These are phyloP conservation scores for Pangasianodon hypophthalmus DNA, from an alignment of 2,113 vertebrate species.

Conservation along the genomic window DNA sequence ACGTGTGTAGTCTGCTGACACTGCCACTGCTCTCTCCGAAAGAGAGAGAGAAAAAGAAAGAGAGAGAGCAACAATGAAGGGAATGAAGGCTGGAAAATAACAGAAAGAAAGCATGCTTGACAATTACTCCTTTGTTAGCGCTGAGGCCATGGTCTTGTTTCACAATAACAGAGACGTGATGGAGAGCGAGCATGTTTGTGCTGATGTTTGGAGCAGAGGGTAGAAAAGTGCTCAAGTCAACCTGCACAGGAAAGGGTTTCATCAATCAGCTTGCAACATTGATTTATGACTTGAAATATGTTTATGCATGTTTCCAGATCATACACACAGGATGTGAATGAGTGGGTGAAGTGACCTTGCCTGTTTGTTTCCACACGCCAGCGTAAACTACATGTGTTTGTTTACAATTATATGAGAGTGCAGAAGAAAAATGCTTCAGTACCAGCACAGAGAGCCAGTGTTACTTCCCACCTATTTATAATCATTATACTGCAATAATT, in stretches of 20 bases:
- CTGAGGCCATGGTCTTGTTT: slow-evolving; percentile 43
- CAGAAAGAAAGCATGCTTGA: slow-evolving; percentile 39
- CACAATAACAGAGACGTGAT: slow-evolving; percentile 53
- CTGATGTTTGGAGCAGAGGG: slow-evolving; percentile 38
- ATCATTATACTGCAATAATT: slow-evolving; percentile 39
- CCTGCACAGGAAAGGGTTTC: slow-evolving; percentile 33
- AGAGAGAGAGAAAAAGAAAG: slow-evolving; percentile 14
- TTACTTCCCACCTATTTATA: slow-evolving; percentile 20
- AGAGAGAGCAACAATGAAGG: slow-evolving; percentile 23
- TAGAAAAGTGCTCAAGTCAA: slow-evolving; percentile 42
- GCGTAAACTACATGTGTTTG: not conserved
- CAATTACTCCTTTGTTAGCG: slow-evolving; percentile 55
- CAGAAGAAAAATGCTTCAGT: slow-evolving; percentile 19
- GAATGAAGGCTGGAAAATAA: slow-evolving; percentile 17
- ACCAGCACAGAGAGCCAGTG: slow-evolving; percentile 20
- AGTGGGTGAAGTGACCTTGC: not conserved
- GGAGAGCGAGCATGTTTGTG: slow-evolving; percentile 25
- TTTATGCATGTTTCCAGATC: slow-evolving; percentile 1
- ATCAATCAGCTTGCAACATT: slow-evolving; percentile 45
- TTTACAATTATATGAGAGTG: not conserved
- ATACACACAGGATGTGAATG: slow-evolving; percentile 34
- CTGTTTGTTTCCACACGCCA: slow-evolving; percentile 36
- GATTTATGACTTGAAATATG: slow-evolving; percentile 31
- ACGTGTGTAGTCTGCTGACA: slow-evolving; percentile 55
- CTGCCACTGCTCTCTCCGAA: slow-evolving; percentile 11